Conservation (phyloP, 2,113 vertebrate species). For the Ceuthmochares aereus region DNA sequence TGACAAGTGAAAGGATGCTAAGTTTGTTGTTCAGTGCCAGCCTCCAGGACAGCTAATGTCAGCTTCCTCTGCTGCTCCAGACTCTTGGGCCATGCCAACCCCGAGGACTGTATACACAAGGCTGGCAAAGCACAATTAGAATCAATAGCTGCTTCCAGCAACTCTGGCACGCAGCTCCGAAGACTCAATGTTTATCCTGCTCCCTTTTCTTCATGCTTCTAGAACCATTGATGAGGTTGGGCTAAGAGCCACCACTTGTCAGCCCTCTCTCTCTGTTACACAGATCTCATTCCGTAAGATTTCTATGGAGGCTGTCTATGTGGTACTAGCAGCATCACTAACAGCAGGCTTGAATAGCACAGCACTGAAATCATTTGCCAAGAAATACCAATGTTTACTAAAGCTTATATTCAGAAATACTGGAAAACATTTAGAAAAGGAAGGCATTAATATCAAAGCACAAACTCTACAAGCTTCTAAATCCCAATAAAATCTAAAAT, state of each 20-base stretch:
- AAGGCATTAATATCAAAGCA: background rate
- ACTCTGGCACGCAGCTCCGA: background rate
- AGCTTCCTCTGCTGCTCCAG: background rate
- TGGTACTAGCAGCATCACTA: background rate
- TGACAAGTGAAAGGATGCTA: background rate
- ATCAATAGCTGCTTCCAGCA: background rate
- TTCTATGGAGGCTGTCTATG: background rate
- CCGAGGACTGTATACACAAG: accelerated
- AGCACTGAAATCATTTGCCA: background rate
- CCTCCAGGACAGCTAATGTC: background rate
- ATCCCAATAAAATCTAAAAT: background rate
- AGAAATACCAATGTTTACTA: background rate
- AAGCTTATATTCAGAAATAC: background rate
- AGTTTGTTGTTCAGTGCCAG: background rate
- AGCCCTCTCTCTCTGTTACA: background rate
- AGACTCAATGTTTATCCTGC: background rate
- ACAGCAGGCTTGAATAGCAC: background rate
- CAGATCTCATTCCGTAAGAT: background rate
- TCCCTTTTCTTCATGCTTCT: background rate
- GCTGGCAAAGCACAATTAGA: background rate
- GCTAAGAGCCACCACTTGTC: slow-evolving; percentile 16
- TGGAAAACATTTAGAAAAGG: background rate
- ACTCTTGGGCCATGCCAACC: background rate
- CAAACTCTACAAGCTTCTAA: background rate
- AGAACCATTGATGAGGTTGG: background rate